phyloP scores from a whole-genome alignment of 1,140 invertebrate genomes.

The Achatina immaculata region DNA sequence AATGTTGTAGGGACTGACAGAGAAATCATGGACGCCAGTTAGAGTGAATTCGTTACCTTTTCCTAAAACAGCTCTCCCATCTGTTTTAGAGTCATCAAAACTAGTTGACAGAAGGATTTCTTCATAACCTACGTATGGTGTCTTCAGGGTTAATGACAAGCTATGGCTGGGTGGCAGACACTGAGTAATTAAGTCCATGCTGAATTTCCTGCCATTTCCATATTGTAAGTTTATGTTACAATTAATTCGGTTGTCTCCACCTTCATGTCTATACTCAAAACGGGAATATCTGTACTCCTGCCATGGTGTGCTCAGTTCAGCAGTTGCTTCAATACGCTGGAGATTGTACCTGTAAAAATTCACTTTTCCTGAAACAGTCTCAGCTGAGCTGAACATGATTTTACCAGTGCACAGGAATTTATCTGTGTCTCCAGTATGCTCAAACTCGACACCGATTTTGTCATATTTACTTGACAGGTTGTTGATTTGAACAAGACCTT shows the following conservation, averaged over 20 bases:
- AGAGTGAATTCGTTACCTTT: conserved; percentile 6
- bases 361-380: conserved; percentile 1
- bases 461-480: conserved; percentile 1
- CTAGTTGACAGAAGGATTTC: neutral
- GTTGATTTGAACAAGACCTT: neutral
- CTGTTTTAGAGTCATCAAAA: neutral
- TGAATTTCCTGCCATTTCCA: neutral
- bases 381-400: neutral
- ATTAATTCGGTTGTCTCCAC: conserved; percentile 6
- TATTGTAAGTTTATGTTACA: conserved; percentile 8
- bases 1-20: neutral
- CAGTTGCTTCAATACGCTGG: neutral
- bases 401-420: conserved; percentile 14
- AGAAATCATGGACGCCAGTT: neutral
- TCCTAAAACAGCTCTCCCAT: neutral
- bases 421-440: conserved; percentile 21
- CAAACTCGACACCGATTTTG: conserved; percentile 11
- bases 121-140: conserved; percentile 13
- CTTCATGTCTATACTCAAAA: conserved; percentile 24
- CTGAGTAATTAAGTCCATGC: conserved; percentile 13
- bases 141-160: conserved; percentile 20
- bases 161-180: neutral
- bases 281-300: neutral
- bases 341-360: conserved; percentile 18
- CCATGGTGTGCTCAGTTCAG: conserved; percentile 23